These are phyloP conservation scores for Acleris literana DNA, from an alignment of 2,888 invertebrate species.

Conservation along the genomic window DNA sequence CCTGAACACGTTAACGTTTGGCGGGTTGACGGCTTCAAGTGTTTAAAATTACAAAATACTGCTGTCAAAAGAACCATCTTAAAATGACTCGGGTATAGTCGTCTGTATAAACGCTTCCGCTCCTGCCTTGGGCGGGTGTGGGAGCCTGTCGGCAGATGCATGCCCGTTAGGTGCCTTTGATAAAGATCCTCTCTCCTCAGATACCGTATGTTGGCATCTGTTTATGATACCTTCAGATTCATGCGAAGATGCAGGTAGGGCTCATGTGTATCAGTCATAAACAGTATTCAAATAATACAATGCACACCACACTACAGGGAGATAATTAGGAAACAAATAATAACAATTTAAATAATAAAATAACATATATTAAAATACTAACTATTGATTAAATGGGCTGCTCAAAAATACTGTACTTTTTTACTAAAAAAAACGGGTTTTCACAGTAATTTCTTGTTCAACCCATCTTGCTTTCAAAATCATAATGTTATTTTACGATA, in stretches of 20 bases:
- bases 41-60: neutral
- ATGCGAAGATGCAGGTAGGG: neutral
- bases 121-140: conserved; percentile 9
- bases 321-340: too few relatives aligned
- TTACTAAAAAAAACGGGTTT: too few relatives aligned
- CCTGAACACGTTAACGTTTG: too few relatives aligned
- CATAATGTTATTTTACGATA: too few relatives aligned
- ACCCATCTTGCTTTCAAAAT: too few relatives aligned
- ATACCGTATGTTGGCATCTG: conserved; percentile 35
- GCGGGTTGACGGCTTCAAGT: too few relatives aligned
- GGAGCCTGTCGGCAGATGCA: conserved; percentile 59
- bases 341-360: too few relatives aligned
- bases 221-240: conserved; percentile 33
- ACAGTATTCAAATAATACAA: neutral
- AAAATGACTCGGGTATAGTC: neutral
- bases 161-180: conserved; percentile 65
- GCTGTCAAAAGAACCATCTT: neutral
- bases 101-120: conserved; percentile 6
- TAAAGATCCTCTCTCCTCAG: conserved; percentile 43
- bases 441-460: too few relatives aligned
- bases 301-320: too few relatives aligned
- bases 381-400: too few relatives aligned
- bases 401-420: too few relatives aligned
- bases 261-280: conserved; percentile 6
- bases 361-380: too few relatives aligned